Conservation (phyloP, 2,113 vertebrate species). For the Taxidea taxus region DNA sequence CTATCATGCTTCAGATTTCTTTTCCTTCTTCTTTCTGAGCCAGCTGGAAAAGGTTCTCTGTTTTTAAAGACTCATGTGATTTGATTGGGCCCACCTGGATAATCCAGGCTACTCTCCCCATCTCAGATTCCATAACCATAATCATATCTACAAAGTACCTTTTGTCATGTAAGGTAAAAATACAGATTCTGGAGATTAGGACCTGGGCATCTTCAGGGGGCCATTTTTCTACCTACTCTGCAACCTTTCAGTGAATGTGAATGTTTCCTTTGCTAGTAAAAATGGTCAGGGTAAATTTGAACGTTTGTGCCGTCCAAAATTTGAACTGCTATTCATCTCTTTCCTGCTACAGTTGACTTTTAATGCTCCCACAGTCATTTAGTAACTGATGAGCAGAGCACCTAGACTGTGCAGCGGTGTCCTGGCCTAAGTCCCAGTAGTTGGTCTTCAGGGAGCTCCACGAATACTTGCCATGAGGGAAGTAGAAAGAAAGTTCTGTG, state of each 20-base stretch:
- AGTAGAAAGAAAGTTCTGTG: background rate
- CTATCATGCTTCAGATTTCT: background rate
- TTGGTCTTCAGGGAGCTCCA: background rate
- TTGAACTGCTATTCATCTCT: background rate
- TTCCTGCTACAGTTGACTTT: background rate
- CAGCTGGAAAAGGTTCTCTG: background rate
- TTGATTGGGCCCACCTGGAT: background rate
- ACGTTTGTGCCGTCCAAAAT: background rate
- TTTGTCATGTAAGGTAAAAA: background rate
- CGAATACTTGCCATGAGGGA: background rate
- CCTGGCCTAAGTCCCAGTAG: background rate
- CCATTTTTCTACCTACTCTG: background rate
- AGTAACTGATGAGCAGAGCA: background rate
- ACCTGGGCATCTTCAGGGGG: background rate
- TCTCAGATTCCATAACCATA: slow-evolving; percentile 19
- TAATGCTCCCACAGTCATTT: slow-evolving; percentile 23
- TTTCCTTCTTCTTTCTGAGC: background rate
- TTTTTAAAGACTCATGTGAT: background rate
- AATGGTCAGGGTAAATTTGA: background rate
- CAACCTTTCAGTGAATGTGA: background rate
- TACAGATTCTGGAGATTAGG: background rate
- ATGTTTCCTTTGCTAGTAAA: slow-evolving; percentile 17
- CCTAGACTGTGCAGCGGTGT: background rate
- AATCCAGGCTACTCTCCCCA: background rate
- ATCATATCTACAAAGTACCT: slow-evolving; percentile 2